These are phyloP conservation scores for Nothoprocta perdicaria DNA, from an alignment of 2,113 vertebrate species.

Conservation along the genomic window DNA sequence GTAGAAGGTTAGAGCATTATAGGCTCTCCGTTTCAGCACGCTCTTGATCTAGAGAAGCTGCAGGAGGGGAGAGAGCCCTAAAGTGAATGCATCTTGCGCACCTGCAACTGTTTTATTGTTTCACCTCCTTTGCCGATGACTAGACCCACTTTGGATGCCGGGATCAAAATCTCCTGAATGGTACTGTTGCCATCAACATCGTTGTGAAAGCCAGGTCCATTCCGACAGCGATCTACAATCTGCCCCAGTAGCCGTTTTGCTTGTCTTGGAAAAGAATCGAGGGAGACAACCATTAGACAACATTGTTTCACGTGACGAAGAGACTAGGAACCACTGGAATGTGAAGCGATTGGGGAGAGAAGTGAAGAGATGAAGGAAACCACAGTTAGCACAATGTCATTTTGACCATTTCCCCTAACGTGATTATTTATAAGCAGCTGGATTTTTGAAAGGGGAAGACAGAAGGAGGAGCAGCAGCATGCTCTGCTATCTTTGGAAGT, in stretches of 20 bases:
- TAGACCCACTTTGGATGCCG: constrained; percentile 96
- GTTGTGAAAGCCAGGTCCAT: constrained; percentile 92
- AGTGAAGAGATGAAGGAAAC: constrained; percentile 71
- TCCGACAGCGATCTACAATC: constrained; percentile 98
- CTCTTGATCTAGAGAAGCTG: constrained; percentile 54
- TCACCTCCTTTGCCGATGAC: constrained; percentile 99
- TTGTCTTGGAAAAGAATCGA: constrained; percentile 84
- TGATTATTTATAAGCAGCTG: background rate
- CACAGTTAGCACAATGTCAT: constrained; percentile 61
- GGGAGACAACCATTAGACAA: constrained; percentile 65
- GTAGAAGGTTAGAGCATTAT: constrained; percentile 55
- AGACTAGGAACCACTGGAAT: constrained; percentile 13
- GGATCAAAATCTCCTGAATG: constrained; percentile 95
- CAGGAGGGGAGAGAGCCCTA: constrained; percentile 47
- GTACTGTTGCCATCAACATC: constrained; percentile 91
- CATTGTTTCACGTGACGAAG: background rate
- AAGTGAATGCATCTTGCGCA: constrained; percentile 61
- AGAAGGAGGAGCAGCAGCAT: constrained; percentile 55
- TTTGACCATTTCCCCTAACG: background rate
- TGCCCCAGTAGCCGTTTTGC: constrained; percentile 94
- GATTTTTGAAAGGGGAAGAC: background rate
- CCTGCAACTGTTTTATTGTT: constrained; percentile 98
- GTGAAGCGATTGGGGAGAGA: constrained; percentile 38
- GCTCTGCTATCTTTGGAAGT: constrained; percentile 49
- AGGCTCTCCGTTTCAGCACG: constrained; percentile 47